A percentile compares a stretch with the other conserved stretches of the same genome.
phyloP scores from a whole-genome alignment of 1,140 invertebrate species.

The Drosophila albomicans region DNA sequence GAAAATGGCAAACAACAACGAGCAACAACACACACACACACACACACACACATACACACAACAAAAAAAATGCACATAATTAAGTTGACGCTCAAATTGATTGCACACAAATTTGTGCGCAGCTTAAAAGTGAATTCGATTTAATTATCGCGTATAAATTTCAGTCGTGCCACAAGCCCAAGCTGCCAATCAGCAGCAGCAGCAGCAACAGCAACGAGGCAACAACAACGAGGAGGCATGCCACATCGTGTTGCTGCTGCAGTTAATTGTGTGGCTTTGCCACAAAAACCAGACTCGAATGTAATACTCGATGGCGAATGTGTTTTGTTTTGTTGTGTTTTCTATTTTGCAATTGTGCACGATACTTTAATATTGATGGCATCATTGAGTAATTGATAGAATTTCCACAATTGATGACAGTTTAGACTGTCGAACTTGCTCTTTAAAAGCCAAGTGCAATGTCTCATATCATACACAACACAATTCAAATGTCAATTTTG shows the following conservation, averaged over 20 bases:
- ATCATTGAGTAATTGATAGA: slow-evolving; percentile 31
- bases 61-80: slow-evolving; percentile 52
- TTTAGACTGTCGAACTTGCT: not conserved
- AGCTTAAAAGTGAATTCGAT: slow-evolving; percentile 78
- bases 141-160: slow-evolving; percentile 80
- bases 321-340: not conserved
- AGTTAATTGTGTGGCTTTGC: slow-evolving; percentile 58
- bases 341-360: slow-evolving; percentile 21
- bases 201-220: not conserved
- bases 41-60: not conserved
- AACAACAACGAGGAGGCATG: not conserved
- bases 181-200: slow-evolving; percentile 31
- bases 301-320: slow-evolving; percentile 35
- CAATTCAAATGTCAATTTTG: not conserved
- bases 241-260: slow-evolving; percentile 19
- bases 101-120: slow-evolving; percentile 69
- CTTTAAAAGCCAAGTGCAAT: not conserved
- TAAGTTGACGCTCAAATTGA: slow-evolving; percentile 66
- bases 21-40: not conserved
- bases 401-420: not conserved
- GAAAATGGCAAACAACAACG: slow-evolving; percentile 9
- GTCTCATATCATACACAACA: not conserved
- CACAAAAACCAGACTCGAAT: slow-evolving; percentile 18
- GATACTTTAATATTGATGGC: slow-evolving; percentile 43
- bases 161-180: slow-evolving; percentile 29